These are phyloP conservation scores for Antrozous pallidus DNA, from an alignment of 2,797 vertebrate genomes.

Conservation along the genomic window DNA sequence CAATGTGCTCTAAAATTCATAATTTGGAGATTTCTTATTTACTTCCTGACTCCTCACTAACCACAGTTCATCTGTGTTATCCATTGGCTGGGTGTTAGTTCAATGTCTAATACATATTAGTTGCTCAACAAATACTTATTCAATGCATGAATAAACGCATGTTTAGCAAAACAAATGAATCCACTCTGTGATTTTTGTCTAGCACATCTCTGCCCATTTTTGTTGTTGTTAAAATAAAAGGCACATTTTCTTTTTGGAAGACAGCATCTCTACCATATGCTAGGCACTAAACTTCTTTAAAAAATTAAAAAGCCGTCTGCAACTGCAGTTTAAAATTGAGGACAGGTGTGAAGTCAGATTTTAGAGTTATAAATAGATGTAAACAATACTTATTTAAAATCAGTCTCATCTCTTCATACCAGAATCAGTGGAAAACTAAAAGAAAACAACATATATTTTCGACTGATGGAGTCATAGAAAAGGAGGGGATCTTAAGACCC, in stretches of 20 bases:
- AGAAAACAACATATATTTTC: conserved; percentile 32
- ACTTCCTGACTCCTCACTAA: background rate
- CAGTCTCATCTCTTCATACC: conserved; percentile 12
- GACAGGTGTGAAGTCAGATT: background rate
- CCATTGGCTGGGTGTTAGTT: background rate
- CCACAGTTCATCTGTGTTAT: background rate
- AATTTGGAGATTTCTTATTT: background rate
- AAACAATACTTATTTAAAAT: conserved; percentile 41
- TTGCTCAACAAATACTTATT: background rate
- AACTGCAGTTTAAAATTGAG: background rate
- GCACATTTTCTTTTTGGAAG: background rate
- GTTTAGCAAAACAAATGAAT: background rate
- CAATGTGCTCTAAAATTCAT: background rate
- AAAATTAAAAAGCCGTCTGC: background rate
- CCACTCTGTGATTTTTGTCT: background rate
- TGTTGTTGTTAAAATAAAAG: background rate
- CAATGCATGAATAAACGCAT: background rate
- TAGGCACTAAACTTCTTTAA: background rate
- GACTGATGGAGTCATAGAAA: background rate
- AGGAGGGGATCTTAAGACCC: conserved; percentile 50
- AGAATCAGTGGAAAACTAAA: conserved; percentile 52
- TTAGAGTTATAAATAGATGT: background rate
- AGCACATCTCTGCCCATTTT: background rate
- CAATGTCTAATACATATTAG: background rate
- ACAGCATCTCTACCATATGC: background rate